Base-by-base conservation (phyloP, 2,113 vertebrate species). In the Bubalus kerabau region DNA sequence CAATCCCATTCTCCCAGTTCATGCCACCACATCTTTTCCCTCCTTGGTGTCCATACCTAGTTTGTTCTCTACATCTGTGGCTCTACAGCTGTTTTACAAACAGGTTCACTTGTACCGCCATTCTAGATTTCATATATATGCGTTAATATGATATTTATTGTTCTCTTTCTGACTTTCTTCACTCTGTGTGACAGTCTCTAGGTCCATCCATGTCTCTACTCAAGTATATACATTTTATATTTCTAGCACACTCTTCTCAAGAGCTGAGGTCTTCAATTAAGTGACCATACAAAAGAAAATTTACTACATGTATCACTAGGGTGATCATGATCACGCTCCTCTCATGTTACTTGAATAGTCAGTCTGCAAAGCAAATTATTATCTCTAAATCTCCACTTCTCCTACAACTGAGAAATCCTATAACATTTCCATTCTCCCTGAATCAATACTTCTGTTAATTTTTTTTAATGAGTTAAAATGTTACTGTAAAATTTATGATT, bases 241-340 rank as follows among this genome's bases (percentile, higher is more conserved):
- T 60, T 67, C 54, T 30, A 80, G 57, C 50, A 23, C 48, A 80
- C 87, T 59, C 40, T 88, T 82, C 32, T 85, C 10, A 46, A 93
- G 76, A 95, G 15, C 64, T 30, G 24, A 94, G 36, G 14, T 57
- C 57, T 48, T 91, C 67, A 21, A 24, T 40, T 60, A 89, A 36
- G 26, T 74, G 36, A 30, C 13, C 43, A 56, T 13, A 56, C 2
- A 60, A 78, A 76, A 40, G 50, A 90, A 92, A 52, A 36, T 30
- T 64, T 13, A 4, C 28, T 36, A 8, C 2, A 5, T 32, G 1
- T 13, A 16, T 12, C 48, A 50, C 32, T 11, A 11, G 9, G 1
- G 10, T 30, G 83, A 80, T 23, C 30, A 9, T 50, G n/a, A 40
- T 19, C 40, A 12, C 12, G 30, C 2, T 17, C 21, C 24, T 76